Base-by-base conservation (phyloP, 2,113 vertebrate genomes). In the Muntiacus muntjak region DNA sequence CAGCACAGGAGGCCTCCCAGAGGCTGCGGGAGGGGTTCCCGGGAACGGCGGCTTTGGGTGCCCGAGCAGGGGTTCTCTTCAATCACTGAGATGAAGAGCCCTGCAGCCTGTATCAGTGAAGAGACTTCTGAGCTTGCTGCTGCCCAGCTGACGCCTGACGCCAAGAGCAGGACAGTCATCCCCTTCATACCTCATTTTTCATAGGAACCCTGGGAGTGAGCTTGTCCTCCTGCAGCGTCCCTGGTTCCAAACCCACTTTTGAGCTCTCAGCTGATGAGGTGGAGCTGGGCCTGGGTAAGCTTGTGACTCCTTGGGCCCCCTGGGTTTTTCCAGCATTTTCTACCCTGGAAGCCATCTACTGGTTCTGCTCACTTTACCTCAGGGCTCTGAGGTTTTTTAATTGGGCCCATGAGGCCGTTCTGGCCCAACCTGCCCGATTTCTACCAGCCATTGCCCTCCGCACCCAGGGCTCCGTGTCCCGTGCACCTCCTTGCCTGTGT, bases 221-320 rank as follows among this genome's bases (percentile, higher is more conserved):
- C 98, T 97, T 99, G 95, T 99, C 99, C 74, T 99, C 99, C 0
- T 99, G 99, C 99, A 99, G 99, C 1, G 99, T 99, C 23, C 99
- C 99, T 0, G 99, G 99, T 43, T 99, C 99, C 87, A 98, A 97
- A 95, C 99, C 99, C 2, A 99, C 99, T 0, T 99, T 99, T 91
- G 98, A 99, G 25, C 99, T 99, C 88, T 98, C 99, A 6, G 98
- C 98, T 0, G 99, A 99, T 2, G 99, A 99, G 96, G 98, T 99
- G 98, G 99, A 99, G 98, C 98, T 99, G 71, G 99, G 99, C 47
- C 98, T 99, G 96, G 99, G 99, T 99, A 97, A 99, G 99, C 45
- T 88, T 25, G 5, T 1, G 7, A 9, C 23, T 89, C 21, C 71
- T 76, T 76, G 71, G 71, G 36, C 7, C 43, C 23, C 15, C 91